Evolutionary conservation across 2,888 invertebrate species (phyloP), one percentile per base, ranked within the genome.

Genomic region (Meliscaeva auricollis): DNA sequence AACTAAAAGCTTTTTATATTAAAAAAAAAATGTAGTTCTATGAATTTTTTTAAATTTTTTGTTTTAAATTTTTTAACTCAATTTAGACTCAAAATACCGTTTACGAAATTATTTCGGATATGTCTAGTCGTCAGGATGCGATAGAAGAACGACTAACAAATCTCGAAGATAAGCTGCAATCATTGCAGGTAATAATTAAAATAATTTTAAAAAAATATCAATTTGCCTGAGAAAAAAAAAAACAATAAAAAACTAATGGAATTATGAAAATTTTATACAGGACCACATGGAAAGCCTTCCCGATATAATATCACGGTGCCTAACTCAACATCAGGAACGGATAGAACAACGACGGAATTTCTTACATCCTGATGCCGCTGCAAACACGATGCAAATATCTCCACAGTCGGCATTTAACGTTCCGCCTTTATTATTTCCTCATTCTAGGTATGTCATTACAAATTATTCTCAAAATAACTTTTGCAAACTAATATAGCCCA

Each of bases 51-150:
- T 8, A 38, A 38, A 9, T 38, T 1, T 38, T 38, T 44, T 30
- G 3, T 44, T 30, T 13, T n/a, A n/a, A n/a, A 30, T 26, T 50
- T 48, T n/a, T 22, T 8, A 54, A 11, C n/a, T 22, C 13, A 15
- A 1, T 85, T 20, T 94, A 99, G 99, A 99, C 98, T 88, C 98
- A 99, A 93, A 98, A 98, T 91, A 98, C 98, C 70, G 98, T 99
- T 88, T 99, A 99, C 92, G 99, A 99, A 93, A 96, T 99, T 90
- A 98, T 99, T 88, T 97, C 98, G 75, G 99, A 99, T 90, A 97
- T 99, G 96, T 98, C 98, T 91, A 95, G 96, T 83, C 95, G 98
- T 72, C 98, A 99, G 93, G 97, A 98, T 91, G 95, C 96, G 68
- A 94, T 99, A 89, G 99, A 99, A 92, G 98, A 98, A 93, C 95